These are phyloP conservation scores for Chloroclysta siterata DNA, from an alignment of 2,888 invertebrate genomes.

Conservation along the genomic window DNA sequence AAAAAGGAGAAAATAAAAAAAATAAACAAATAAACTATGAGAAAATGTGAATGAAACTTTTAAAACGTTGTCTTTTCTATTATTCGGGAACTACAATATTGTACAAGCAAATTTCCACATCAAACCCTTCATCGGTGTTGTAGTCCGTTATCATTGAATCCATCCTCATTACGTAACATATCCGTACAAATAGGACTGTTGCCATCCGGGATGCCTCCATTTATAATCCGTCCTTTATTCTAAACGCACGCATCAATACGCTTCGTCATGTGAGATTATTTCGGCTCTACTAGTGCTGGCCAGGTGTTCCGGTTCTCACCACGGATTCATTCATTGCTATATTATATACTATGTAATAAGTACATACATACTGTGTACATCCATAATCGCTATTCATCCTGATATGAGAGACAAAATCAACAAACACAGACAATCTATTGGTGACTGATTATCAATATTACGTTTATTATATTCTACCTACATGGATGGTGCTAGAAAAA, in stretches of 20 bases:
- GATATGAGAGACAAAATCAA: not conserved
- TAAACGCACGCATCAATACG: constrained; percentile 46
- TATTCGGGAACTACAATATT: no score
- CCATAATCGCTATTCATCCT: constrained; percentile 17
- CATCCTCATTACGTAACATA: constrained; percentile 21
- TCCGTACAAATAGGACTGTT: constrained; percentile 41
- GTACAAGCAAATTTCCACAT: no score
- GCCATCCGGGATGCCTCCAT: constrained; percentile 36
- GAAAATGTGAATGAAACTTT: no score
- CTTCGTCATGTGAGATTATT: constrained; percentile 51
- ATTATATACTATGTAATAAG: no score
- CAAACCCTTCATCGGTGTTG: not conserved
- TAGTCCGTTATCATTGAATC: constrained; percentile 10
- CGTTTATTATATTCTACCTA: no score
- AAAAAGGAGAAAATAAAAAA: no score
- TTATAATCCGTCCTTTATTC: constrained; percentile 44
- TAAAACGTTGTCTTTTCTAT: no score
- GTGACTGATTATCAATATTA: no score
- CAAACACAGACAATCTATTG: not conserved
- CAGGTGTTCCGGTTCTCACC: constrained; percentile 35
- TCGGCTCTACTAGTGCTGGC: constrained; percentile 41
- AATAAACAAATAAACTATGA: no score
- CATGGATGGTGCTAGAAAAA: no score
- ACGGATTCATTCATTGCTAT: constrained; percentile 21
- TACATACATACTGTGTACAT: no score